phyloP scores from a whole-genome alignment of 2,113 vertebrate genomes.

The Setophaga kirtlandii region DNA sequence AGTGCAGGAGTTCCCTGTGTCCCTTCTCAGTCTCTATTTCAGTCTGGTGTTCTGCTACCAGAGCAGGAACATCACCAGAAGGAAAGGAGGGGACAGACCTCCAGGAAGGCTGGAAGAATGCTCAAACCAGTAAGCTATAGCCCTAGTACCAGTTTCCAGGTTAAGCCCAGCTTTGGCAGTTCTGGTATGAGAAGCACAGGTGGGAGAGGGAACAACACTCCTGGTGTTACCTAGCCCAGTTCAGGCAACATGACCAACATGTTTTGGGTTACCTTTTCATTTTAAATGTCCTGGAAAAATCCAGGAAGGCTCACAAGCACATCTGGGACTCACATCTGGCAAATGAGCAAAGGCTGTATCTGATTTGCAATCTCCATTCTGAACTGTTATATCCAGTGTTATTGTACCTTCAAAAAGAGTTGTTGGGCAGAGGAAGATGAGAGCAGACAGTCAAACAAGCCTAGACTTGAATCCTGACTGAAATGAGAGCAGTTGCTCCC shows the following conservation, averaged over 20 bases:
- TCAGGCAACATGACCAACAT: background rate
- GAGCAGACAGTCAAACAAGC: background rate
- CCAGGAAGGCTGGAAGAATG: background rate
- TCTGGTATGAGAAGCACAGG: background rate
- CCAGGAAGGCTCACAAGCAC: background rate
- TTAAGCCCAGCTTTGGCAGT: background rate
- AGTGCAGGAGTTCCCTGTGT: accelerated
- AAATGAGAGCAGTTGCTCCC: background rate
- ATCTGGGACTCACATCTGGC: background rate
- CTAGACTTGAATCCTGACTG: background rate
- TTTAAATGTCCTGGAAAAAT: background rate
- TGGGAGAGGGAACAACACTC: background rate
- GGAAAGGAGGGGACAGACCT: background rate
- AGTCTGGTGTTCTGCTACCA: accelerated
- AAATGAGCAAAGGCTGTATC: background rate
- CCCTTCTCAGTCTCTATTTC: background rate
- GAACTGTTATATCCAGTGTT: background rate
- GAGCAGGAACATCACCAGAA: background rate
- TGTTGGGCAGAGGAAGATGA: background rate
- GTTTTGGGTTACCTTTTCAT: background rate
- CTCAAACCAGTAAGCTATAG: background rate
- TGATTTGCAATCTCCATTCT: background rate
- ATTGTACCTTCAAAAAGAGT: background rate
- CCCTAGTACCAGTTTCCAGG: too few species aligned
- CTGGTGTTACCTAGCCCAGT: background rate